Evolutionary conservation across 2,113 vertebrate genomes (phyloP).

Genomic region (Hippopotamus amphibius): DNA sequence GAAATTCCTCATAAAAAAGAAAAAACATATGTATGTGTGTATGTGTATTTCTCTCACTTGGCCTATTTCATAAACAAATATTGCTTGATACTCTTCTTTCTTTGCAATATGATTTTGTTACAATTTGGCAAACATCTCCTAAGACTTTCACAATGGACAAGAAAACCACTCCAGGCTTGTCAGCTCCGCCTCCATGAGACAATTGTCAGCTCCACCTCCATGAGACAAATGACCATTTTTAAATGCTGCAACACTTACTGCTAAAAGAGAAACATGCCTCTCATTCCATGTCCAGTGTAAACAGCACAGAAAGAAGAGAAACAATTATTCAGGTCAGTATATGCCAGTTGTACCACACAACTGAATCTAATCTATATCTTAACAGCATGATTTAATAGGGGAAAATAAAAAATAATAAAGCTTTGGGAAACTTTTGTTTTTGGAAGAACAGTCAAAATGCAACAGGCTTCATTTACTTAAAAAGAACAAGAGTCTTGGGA

Average conservation of each 20-base stretch:
- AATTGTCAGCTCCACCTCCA: constrained; percentile 4
- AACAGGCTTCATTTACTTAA: not conserved
- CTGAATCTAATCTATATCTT: not conserved
- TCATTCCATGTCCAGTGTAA: not conserved
- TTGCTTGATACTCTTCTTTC: not conserved
- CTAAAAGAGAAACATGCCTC: not conserved
- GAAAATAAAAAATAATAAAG: not conserved
- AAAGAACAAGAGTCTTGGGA: not conserved
- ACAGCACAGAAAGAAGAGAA: not conserved
- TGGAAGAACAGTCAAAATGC: not conserved
- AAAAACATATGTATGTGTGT: not conserved
- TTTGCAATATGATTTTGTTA: not conserved
- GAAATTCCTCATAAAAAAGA: not conserved
- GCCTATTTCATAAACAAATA: not conserved
- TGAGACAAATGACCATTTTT: not conserved
- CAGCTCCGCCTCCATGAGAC: not conserved
- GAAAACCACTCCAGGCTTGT: not conserved
- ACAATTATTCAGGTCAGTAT: not conserved
- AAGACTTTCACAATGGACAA: not conserved
- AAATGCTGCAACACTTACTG: not conserved
- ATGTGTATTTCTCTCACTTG: not conserved
- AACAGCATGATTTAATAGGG: not conserved
- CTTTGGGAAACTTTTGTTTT: not conserved
- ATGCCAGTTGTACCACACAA: not conserved
- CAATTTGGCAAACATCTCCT: not conserved